Base-by-base conservation (phyloP, 2,113 vertebrate genomes). In the Nyctereutes procyonoides region DNA sequence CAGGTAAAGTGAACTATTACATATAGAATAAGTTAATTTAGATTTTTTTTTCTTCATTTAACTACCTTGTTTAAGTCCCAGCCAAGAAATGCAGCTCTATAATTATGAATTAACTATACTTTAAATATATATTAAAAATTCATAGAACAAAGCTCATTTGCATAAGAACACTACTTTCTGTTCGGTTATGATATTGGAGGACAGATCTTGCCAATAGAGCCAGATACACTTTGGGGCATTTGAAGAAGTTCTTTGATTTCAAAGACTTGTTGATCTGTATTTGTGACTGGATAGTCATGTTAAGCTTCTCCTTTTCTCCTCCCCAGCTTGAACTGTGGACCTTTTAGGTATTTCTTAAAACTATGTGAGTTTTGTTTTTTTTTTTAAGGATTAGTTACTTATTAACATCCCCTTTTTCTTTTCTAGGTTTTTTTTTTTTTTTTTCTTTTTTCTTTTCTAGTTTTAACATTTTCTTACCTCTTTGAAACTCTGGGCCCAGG, bases 261-360 rank as follows among this genome's bases (percentile, higher is more conserved):
- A 90, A 24, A 90, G 51, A 73, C 35, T 87, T 83, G 22, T 90
- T 93, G 55, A 58, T 86, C 26, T 93, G 4, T 88, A 13, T 83
- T 67, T 94, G 17, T 96, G 26, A 14, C 8, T 55, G 56, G 16
- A 55, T 81, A 60, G 73, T 80, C 83, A 67, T 86, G 86, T 92
- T 90, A 60, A 89, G 87, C n/a, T 56, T 93, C 62, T 95, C 60
- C 19, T 74, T 90, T 95, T 63, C 32, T 2, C 62, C 30, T 90
- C 60, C 43, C 22, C 51, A 86, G 22, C 73, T 83, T 96, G 63
- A 96, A 90, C 76, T 86, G 20, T 84, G 51, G 71, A 30, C n/a
- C 74, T 96, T 95, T 60, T 88, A 90, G 71, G 28, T 95, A 90
- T 65, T 96, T 94, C 71, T 80, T 91, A 95, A 95, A 77, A 43